phyloP scores from a whole-genome alignment of 2,797 vertebrate species.

The Oophaga sylvatica region DNA sequence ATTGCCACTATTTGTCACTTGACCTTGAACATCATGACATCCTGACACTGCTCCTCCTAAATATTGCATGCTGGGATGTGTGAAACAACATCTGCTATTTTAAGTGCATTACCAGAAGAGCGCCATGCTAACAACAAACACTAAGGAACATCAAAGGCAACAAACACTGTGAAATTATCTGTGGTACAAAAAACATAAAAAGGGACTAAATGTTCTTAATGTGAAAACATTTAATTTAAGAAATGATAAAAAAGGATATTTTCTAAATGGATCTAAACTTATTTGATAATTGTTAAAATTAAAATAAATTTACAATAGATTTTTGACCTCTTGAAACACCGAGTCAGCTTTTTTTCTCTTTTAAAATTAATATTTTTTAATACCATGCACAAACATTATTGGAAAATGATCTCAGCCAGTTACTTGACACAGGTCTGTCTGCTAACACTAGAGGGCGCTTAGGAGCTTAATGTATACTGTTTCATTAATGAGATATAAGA shows the following conservation, averaged over 20 bases:
- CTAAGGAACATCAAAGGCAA: neutral
- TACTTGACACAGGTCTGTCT: neutral
- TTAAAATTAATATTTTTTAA: neutral
- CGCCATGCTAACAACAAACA: neutral
- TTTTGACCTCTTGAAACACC: no score
- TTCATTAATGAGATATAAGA: neutral
- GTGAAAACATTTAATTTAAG: neutral
- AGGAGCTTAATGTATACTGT: neutral
- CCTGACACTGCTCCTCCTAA: neutral
- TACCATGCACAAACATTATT: neutral
- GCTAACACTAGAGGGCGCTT: neutral
- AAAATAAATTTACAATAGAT: neutral
- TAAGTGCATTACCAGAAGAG: neutral
- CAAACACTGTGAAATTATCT: neutral
- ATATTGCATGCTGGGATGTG: neutral
- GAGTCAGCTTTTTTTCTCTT: neutral
- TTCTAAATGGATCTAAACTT: neutral
- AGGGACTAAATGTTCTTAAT: neutral
- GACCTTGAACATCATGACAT: neutral
- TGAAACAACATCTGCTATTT: constrained; percentile 19
- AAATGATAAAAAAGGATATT: neutral
- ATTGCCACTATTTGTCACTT: neutral
- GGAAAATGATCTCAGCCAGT: no score
- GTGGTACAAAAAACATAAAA: neutral
- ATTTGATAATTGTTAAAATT: neutral